Conservation (phyloP, 2,113 vertebrate species). For the Emydura subglobosa region DNA sequence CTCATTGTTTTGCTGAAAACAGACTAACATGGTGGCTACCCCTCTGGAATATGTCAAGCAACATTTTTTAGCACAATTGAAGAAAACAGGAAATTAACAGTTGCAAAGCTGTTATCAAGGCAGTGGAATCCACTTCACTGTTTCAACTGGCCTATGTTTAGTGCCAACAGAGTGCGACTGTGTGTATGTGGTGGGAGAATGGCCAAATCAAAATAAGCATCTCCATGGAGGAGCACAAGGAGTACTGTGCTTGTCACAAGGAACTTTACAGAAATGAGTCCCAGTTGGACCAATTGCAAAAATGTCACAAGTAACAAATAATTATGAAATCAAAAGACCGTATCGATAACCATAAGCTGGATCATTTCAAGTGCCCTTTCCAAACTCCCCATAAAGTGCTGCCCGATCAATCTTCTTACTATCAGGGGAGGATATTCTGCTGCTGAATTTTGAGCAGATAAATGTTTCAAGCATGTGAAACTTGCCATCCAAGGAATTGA, state of each 20-base stretch:
- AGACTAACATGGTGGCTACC: no score
- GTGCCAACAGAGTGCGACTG: background rate
- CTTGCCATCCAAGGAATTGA: background rate
- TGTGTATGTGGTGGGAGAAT: background rate
- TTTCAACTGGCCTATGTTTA: accelerated
- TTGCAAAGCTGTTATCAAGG: accelerated
- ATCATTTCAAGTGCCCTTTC: background rate
- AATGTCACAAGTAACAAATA: background rate
- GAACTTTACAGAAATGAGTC: background rate
- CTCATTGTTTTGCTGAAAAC: no score
- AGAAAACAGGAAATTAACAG: background rate
- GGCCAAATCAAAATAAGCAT: background rate
- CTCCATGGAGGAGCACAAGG: background rate
- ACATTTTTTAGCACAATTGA: background rate
- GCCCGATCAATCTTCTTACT: background rate
- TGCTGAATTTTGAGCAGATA: background rate
- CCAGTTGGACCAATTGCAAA: background rate
- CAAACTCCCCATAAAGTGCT: background rate
- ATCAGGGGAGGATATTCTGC: background rate
- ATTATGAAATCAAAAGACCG: background rate
- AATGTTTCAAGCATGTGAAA: background rate
- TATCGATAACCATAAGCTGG: background rate
- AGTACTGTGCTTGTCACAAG: background rate
- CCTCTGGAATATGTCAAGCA: background rate
- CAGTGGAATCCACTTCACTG: background rate